Base-by-base conservation (phyloP, 64 coral and sea anemone species). In the Orbicella faveolata region DNA sequence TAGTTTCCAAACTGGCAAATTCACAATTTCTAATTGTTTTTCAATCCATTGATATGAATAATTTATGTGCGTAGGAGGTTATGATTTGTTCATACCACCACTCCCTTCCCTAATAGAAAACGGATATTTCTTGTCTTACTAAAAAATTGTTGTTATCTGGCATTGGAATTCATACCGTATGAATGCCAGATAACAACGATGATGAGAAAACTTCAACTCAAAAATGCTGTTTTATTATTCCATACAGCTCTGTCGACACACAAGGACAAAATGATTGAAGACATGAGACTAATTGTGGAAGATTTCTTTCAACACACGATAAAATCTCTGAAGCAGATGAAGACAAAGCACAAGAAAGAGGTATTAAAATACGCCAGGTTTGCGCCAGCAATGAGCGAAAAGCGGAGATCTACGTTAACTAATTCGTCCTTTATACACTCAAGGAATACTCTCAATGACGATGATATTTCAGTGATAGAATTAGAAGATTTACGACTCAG, bases 221-320 rank as follows among this genome's bases (percentile, higher is more conserved):
- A 30, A 75, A 26, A 75, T 25, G 2, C 12, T 75, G 74, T 75
- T 52, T 16, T 52, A 2, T 21, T 41, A 77, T n/a, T 77, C 21
- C 14, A 77, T 16, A 77, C 39, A 77, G 75, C 35, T 77, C 41
- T 77, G 41, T 77, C 39, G 44, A 36, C 44, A 44, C 75, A 77
- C 44, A 77, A 77, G 21, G 75, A 77, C 12, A 77, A 77, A 37
- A 77, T 77, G 75, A 77, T 77, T 77, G 21, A 77, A 77, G 75
- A 77, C 53, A 77, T 77, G 75, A 77, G 75, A n/a, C 51, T 52
- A 14, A 77, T n/a, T 20, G 75, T 77, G 75, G 2, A 41, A 41
- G 75, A 77, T 77, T 77, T 77, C 75, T 77, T 17, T 14, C 9
- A 77, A 23, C 75, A 77, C 2, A 21, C 75, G 13, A 77, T 37